These are phyloP conservation scores for Tineola bisselliella DNA, from an alignment of 2,888 invertebrate species.

Conservation along the genomic window DNA sequence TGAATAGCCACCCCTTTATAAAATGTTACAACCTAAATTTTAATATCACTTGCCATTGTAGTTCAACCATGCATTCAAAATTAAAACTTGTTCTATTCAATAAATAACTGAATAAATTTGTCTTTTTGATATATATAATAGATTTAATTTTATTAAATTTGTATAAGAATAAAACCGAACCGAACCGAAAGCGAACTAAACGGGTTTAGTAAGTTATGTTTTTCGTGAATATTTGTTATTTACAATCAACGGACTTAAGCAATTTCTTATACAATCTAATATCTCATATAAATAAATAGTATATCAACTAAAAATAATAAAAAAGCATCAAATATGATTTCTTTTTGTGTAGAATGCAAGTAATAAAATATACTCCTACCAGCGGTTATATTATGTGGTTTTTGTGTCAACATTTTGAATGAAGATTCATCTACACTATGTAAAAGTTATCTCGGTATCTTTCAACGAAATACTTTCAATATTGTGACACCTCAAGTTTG, in stretches of 20 bases:
- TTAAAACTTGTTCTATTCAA: background rate
- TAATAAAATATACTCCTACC: background rate
- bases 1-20: conserved; percentile 36
- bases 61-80: background rate
- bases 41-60: background rate
- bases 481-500: conserved; percentile 2
- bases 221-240: too few species aligned
- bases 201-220: too few species aligned
- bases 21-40: background rate
- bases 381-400: background rate
- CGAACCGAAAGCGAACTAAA: too few species aligned
- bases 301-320: too few species aligned
- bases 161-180: too few species aligned
- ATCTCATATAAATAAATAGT: too few species aligned
- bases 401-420: background rate
- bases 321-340: too few species aligned
- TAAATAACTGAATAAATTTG: too few species aligned
- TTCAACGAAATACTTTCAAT: background rate
- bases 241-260: too few species aligned
- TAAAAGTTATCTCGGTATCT: background rate
- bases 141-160: too few species aligned
- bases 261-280: too few species aligned
- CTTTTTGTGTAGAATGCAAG: background rate
- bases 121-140: too few species aligned
- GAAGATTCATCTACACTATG: background rate